Conservation (phyloP, 2,797 vertebrate genomes). For the Gila robusta region DNA sequence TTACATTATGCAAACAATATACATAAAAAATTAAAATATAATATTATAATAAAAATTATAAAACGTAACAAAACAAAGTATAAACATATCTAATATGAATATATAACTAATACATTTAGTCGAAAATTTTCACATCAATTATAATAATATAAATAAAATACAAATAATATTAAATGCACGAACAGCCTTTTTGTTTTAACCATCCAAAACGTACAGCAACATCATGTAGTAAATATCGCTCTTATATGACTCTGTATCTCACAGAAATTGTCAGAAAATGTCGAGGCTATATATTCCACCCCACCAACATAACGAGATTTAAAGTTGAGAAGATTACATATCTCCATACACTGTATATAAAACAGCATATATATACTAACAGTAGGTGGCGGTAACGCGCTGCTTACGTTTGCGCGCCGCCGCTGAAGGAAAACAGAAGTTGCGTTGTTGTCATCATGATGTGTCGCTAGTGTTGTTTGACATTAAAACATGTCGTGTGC, state of each 20-base stretch:
- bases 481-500: constrained; percentile 6
- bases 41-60: neutral
- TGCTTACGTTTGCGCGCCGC: neutral
- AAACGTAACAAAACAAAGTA: neutral
- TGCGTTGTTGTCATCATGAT: neutral
- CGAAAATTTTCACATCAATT: neutral
- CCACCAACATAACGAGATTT: neutral
- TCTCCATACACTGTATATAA: too few species aligned
- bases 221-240: neutral
- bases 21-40: too few species aligned
- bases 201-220: neutral
- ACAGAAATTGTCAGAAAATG: neutral
- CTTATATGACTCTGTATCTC: neutral
- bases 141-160: neutral
- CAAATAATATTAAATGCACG: neutral
- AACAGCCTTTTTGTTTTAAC: neutral
- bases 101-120: neutral
- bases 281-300: neutral
- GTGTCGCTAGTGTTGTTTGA: neutral
- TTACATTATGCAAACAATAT: neutral
- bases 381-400: neutral
- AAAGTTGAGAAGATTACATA: too few species aligned
- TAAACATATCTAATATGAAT: neutral
- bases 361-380: neutral
- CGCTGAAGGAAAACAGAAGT: neutral